Base-by-base conservation (phyloP, 2,113 vertebrate species). In the Lamprotornis superbus region DNA sequence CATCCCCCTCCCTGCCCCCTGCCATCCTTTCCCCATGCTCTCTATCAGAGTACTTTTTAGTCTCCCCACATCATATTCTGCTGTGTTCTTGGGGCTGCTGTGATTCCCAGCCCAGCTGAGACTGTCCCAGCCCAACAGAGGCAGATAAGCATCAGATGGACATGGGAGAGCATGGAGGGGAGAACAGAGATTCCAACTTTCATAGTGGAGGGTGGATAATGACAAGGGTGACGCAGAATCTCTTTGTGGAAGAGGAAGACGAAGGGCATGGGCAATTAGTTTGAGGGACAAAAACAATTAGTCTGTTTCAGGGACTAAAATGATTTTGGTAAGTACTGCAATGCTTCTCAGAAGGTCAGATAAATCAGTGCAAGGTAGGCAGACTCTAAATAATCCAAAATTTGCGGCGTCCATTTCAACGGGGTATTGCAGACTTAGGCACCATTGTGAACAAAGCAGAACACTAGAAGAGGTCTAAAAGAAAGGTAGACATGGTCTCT, bases 1-100 rank as follows among this genome's bases (percentile, higher is more conserved):
- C 28, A 28, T 42, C 1, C 2, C 30, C 19, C 5, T 16, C 30
- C 10, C 7, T 5, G 9, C 3, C 1, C 55, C 12, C 20, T 13
- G 3, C 65, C 30, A 64, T n/a, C 35, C 50, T 39, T 81, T 31
- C 17, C 56, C 21, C 23, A 44, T 0, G 0, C 5, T 42, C 47
- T 71, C 47, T 53, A 24, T 11, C 83, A 39, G 12, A 39, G 31
- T 31, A 14, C 1, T 15, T 74, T 44, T 39, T 57, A 44, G 19
- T 44, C 21, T n/a, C 11, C 7, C 5, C 25, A 4, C 23, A 6
- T 31, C 7, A 27, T 42, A 11, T 37, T 55, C 52, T 47, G 16
- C 69, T 68, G 21, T 39, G 44, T 59, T 42, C 39, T 31, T n/a
- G n/a, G 14, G 28, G 28, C 64, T 82, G 47, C 70, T 18, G 40